Evolutionary conservation across 2,797 vertebrate genomes (phyloP), one percentile per base, ranked within the genome.

Genomic region (Ptychobarbus kaznakovi): DNA sequence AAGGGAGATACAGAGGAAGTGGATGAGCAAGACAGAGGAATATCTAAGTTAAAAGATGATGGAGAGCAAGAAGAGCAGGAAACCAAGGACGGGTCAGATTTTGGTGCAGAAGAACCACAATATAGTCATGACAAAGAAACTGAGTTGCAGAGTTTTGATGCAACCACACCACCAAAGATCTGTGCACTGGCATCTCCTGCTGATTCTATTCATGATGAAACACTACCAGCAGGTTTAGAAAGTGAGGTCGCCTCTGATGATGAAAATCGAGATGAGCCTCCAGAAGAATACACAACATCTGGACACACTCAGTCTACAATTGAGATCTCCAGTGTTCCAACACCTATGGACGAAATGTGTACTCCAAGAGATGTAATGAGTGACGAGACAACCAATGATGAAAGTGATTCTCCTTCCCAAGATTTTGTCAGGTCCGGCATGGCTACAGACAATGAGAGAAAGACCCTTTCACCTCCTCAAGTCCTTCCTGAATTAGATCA

Each of bases 321-420:
- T 25, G 97, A 99, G 93, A 97, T 98, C 90, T 98, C 97, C 74
- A 98, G 97, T 90, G 96, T 97, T 88, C 97, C 97, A 75, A 97
- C 98, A 76, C 97, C 97, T 13, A 96, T 98, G 94, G 97, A 98
- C 92, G 97, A 96, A 87, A 98, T 98, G 97, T 96, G 97, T 3
- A 98, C 97, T 75, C 97, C 97, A 2, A 96, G 95, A 1, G 97
- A 99, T 69, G 93, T 97, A 81, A 96, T 97, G 95, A 98, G 97
- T 25, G 97, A 98, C 53, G 97, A 98, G 94, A 96, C 95, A 86
- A 96, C 95, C 84, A 97, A 97, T 51, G 97, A 98, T 12, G 96
- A 97, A 92, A 96, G 94, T 0, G 96, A 96, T 69, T 98, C 96
- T 86, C 97, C 97, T 2, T 97, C 95, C 83, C 96, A 97, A 86